These are phyloP conservation scores for Caenorhabditis brenneri DNA, from an alignment of 1,140 invertebrate genomes.

Conservation along the genomic window DNA sequence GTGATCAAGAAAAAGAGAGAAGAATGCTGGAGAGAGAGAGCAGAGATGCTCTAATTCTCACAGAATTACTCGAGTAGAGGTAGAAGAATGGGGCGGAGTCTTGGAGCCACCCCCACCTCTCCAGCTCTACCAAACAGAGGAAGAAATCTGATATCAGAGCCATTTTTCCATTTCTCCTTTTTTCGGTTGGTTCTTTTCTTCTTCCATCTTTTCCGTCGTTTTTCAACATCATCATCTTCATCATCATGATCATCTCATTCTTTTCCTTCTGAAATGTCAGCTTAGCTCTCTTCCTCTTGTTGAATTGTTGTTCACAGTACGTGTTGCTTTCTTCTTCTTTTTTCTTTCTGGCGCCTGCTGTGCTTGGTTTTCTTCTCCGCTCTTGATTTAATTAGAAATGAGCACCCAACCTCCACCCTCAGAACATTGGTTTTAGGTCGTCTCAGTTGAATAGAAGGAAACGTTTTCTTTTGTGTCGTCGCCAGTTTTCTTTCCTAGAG, in stretches of 20 bases:
- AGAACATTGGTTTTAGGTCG: conserved; percentile 40
- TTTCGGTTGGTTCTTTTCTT: not conserved
- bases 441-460: conserved; percentile 4
- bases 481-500: not conserved
- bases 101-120: not conserved
- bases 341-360: not conserved
- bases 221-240: conserved; percentile 10
- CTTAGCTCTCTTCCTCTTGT: not conserved
- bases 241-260: not conserved
- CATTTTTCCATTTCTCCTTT: conserved; percentile 3
- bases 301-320: conserved; percentile 2
- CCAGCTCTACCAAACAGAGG: not conserved
- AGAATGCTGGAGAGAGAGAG: not conserved
- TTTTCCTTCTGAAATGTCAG: too few species aligned
- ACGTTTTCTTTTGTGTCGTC: not conserved
- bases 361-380: not conserved
- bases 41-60: conserved; percentile 3
- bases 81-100: not conserved
- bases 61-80: conserved; percentile 33
- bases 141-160: conserved; percentile 40
- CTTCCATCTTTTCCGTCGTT: not conserved
- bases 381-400: conserved; percentile 42
- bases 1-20: not conserved
- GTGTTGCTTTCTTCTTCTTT: not conserved
- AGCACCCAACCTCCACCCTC: conserved; percentile 37